phyloP scores from a whole-genome alignment of 2,888 invertebrate genomes.

The Erannis defoliaria region DNA sequence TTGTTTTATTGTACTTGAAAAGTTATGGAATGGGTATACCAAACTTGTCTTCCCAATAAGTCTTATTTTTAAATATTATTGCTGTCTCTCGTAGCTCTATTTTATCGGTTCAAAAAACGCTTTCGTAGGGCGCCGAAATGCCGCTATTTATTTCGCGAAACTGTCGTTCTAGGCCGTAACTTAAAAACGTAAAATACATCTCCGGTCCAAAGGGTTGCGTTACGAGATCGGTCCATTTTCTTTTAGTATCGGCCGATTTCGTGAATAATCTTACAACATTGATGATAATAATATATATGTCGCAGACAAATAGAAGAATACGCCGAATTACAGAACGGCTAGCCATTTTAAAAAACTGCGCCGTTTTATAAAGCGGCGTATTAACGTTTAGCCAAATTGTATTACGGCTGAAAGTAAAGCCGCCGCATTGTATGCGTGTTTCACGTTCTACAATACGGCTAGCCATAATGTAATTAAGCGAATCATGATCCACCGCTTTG shows the following conservation, averaged over 20 bases:
- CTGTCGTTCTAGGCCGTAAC: slow-evolving; percentile 45
- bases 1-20: background rate
- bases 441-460: too few species aligned
- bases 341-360: too few species aligned
- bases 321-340: too few species aligned
- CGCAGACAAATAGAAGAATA: too few species aligned
- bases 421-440: too few species aligned
- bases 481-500: too few species aligned
- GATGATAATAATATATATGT: too few species aligned
- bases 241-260: slow-evolving; percentile 34
- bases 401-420: too few species aligned
- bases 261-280: slow-evolving; percentile 20
- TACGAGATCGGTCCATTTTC: slow-evolving; percentile 40
- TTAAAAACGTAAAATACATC: slow-evolving; percentile 47
- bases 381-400: too few species aligned
- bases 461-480: too few species aligned
- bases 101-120: slow-evolving; percentile 26
- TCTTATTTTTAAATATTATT: background rate
- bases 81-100: background rate
- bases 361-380: too few species aligned
- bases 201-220: slow-evolving; percentile 35
- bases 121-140: slow-evolving; percentile 28
- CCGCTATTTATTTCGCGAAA: slow-evolving; percentile 43
- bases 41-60: background rate
- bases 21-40: background rate